Base-by-base conservation (phyloP, 2,888 invertebrate species). In the Clostera curtula region DNA sequence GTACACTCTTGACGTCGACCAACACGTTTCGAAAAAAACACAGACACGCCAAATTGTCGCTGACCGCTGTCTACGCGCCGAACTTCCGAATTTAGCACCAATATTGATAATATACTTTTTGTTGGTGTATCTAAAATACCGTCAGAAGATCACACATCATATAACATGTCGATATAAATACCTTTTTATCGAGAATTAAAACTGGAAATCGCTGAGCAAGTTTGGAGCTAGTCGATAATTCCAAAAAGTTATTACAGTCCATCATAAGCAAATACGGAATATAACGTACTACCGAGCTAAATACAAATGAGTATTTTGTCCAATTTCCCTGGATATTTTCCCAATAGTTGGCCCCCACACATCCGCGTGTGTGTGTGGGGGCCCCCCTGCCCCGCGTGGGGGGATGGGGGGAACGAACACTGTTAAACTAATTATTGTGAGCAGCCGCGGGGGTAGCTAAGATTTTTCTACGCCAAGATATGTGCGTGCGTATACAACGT, bases 401-500 rank as follows among this genome's bases (percentile, higher is more conserved):
- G 35, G 36, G 28, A 19, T 21, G 22, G 40, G 29, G 27, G 31
- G 31, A n/a, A 18, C 59, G 67, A 66, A 70, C 66, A 72, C 73
- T 73, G 66, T 66, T 66, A 66, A 66, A 66, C 66, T 66, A 66
- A 66, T 66, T 66, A 66, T 66, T 66, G 67, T 60, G 58, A 56
- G 59, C 51, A 45, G 49, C 43, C 49, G 41, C 43, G 49, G 54
- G 55, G 60, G 49, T 51, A 40, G 44, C 56, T 52, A 65, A 64
- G 67, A 66, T 66, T 66, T 66, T 66, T 66, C 67, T 65, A 58
- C 65, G 43, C 46, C 42, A 36, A 36, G 43, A 48, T 44, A 40
- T 52, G 41, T 45, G 38, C 36, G 38, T 50, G 56, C 53, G 52
- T 49, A 44, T n/a, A 8, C 13, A 8, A 27, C 21, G 20, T 7